Conservation (phyloP, 2,113 vertebrate species). For the Podiceps cristatus region DNA sequence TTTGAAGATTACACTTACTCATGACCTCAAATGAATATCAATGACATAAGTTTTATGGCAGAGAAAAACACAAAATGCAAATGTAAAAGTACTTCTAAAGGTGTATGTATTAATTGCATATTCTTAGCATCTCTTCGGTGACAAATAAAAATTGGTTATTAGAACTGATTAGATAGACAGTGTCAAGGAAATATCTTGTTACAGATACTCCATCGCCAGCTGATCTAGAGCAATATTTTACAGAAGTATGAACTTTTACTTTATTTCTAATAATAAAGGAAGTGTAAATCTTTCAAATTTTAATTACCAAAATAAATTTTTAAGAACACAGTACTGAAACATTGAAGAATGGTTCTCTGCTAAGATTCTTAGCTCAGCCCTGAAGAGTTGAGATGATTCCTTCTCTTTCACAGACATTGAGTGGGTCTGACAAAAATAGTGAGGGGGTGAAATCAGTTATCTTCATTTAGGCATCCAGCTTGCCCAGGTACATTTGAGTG, state of each 20-base stretch:
- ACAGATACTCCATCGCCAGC: background rate
- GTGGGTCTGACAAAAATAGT: background rate
- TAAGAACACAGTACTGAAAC: background rate
- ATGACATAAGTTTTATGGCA: background rate
- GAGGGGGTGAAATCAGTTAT: background rate
- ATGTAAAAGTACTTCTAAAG: background rate
- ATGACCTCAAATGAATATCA: background rate
- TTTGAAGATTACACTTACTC: background rate
- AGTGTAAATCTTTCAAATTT: background rate
- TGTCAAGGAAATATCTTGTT: background rate
- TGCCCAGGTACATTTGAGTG: background rate
- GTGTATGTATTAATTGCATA: background rate
- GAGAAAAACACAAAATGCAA: background rate
- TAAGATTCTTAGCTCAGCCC: background rate
- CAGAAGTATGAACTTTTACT: background rate
- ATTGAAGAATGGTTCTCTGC: background rate
- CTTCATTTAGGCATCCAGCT: background rate
- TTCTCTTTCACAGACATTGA: background rate
- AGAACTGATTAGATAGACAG: background rate
- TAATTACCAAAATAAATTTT: background rate
- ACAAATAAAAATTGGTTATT: background rate
- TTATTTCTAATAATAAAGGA: background rate
- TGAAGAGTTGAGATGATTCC: background rate
- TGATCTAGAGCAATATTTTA: background rate
- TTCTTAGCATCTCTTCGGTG: background rate